Base-by-base conservation (phyloP, 64 coral and sea anemone genomes). In the Platygyra sinensis region DNA sequence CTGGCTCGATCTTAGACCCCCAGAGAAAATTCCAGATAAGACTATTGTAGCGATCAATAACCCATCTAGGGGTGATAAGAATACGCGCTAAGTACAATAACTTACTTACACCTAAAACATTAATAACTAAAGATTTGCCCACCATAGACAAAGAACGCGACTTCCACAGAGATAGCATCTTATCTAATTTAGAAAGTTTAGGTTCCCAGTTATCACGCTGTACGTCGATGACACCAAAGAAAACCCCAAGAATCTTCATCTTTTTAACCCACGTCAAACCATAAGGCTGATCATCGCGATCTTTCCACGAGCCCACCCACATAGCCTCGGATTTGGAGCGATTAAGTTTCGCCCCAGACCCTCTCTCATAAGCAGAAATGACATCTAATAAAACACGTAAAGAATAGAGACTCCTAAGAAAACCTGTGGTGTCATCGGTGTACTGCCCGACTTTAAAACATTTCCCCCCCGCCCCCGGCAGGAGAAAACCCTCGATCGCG, bases 331-430 rank as follows among this genome's bases (percentile, higher is more conserved):
- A 82, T 38, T 94, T 89, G 10, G 13, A 18, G 0, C 18, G 0
- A 50, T 94, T 94, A 0, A 89, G 16, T 19, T 75, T 72, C 1
- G 92, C 30, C 17, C 87, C 87, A 18, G 92, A 85, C 0, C 87
- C 92, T 12, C 25, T 11, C 22, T 89, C 72, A 17, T 85, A 93
- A 3, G 12, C 0, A 0, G 22, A 2, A 24, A 92, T 61, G 11
- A 31, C 18, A 22, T 87, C 60, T 0, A 2, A 55, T 0, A 18
- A 16, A 0, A 2, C 4, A 22, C 13, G 24, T 2, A 76, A 18
- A 5, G 54, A 69, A 10, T 2, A 10, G 29, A 63, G 49, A 19
- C 11, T 50, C 24, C 16, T 30, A 28, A 90, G 69, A 55, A 61
- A 60, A 6, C 67, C 22, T 0, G 5, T 13, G 14, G 83, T 73